Conservation (phyloP, 2,797 vertebrate species). For the Harpagifer antarcticus region DNA sequence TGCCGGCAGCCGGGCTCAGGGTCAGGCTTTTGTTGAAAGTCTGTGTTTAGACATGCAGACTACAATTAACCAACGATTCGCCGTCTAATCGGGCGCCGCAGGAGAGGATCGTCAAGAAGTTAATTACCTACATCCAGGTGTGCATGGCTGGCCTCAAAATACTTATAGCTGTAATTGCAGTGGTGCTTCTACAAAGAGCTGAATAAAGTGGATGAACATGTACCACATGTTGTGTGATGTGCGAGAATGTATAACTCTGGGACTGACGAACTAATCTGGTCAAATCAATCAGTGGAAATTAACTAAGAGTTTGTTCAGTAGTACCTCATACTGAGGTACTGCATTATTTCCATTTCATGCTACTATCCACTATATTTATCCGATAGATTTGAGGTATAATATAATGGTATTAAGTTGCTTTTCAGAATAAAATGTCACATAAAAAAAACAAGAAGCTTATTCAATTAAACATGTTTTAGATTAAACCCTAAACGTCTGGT, state of each 20-base stretch:
- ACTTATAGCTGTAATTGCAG: too few relatives aligned
- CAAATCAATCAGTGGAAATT: neutral
- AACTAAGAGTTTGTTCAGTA: neutral
- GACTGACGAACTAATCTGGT: neutral
- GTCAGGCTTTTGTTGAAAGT: neutral
- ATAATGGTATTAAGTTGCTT: neutral
- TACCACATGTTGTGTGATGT: too few relatives aligned
- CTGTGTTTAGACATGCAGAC: neutral
- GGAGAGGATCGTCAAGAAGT: neutral
- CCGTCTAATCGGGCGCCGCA: neutral
- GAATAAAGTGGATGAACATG: neutral
- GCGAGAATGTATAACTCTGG: neutral
- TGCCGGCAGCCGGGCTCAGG: neutral
- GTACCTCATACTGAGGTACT: neutral
- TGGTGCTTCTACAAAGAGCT: neutral
- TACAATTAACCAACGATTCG: neutral
- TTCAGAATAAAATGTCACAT: neutral
- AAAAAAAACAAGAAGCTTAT: neutral
- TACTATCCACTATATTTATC: neutral
- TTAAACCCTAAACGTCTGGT: neutral
- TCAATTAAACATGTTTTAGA: too few relatives aligned
- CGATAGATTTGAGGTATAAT: too few relatives aligned
- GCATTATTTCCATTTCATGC: neutral
- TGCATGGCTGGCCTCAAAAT: slow-evolving; percentile 2
- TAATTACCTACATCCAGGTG: slow-evolving; percentile 2